Evolutionary conservation across 1,140 invertebrate genomes (phyloP), one percentile per base, ranked within the genome.

Genomic region (Acromyrmex echinatior): DNA sequence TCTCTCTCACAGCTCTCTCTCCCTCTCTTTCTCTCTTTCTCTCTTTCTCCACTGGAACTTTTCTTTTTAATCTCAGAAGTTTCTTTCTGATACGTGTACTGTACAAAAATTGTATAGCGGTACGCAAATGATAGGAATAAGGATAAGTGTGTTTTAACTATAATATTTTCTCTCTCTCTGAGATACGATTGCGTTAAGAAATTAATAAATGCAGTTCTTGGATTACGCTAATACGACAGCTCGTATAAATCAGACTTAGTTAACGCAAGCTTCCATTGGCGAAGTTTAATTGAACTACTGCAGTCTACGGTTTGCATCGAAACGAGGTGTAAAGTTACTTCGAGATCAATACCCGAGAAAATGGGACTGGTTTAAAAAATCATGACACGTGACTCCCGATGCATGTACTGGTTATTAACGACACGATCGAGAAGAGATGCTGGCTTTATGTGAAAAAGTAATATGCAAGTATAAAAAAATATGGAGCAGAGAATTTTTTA

Each of bases 271-370:
- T 18, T 12, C 51, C 21, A 62, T 60, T 77, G 31, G 74, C 74
- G 1, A 60, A 77, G 74, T 62, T 77, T 77, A 35, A 62, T 62
- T 62, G 21, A 77, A 62, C 31, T 77, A 21, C n/a, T 3, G 53
- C 31, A 45, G 56, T 10, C 39, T 9, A 35, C 45, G 25, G 56
- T 62, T 53, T 35, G 73, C 53, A 76, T 60, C 35, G 74, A 45
- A 39, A 77, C 56, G 56, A 77, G 35, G 35, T 25, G 12, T 45
- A 62, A 62, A 58, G 74, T 60, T 77, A 77, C 74, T 45, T 3
- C 28, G 56, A 45, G 56, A 77, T 77, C 74, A 62, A 77, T 77
- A 77, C 35, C 16, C 74, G 74, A 28, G 74, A 77, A 77, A 77
- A 62, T 45, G 74, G 14, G 53, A 21, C 14, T 39, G n/a, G 31